These are phyloP conservation scores for Poeciliopsis gracilis DNA, from an alignment of 2,797 vertebrate genomes.

Conservation along the genomic window DNA sequence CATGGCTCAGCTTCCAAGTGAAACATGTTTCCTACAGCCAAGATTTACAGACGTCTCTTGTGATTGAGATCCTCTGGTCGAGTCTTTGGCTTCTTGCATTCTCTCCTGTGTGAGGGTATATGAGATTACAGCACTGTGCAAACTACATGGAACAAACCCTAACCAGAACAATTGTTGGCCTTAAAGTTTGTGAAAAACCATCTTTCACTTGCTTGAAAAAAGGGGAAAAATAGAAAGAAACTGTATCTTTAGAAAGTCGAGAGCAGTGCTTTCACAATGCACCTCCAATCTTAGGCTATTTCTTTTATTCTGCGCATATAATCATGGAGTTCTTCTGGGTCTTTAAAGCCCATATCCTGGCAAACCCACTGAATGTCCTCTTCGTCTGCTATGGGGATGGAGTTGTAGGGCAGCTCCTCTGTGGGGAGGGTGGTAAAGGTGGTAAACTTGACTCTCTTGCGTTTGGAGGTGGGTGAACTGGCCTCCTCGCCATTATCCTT, in stretches of 20 bases:
- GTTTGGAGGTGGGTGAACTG: conserved; percentile 95
- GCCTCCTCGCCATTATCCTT: conserved; percentile 93
- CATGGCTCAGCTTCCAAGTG: conserved; percentile 60
- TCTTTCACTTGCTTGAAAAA: conserved; percentile 78
- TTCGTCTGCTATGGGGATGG: conserved; percentile 93
- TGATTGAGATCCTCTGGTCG: conserved; percentile 62
- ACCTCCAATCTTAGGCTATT: conserved; percentile 84
- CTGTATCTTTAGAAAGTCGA: conserved; percentile 71
- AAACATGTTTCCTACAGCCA: conserved; percentile 54
- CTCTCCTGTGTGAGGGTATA: conserved; percentile 68
- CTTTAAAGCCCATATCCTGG: conserved; percentile 94
- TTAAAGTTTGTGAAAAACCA: conserved; percentile 76
- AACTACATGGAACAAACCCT: conserved; percentile 70
- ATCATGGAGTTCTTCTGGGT: conserved; percentile 92
- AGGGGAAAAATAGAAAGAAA: conserved; percentile 81
- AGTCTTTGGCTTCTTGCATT: conserved; percentile 77
- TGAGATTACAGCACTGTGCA: conserved; percentile 81
- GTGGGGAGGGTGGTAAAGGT: conserved; percentile 95
- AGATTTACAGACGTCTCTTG: conserved; percentile 61
- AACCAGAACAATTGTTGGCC: conserved; percentile 71
- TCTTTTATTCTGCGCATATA: conserved; percentile 98
- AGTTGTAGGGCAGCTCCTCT: conserved; percentile 95
- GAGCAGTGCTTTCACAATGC: conserved; percentile 27
- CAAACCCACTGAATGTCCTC: conserved; percentile 99
- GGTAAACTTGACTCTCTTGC: conserved; percentile 98